Evolutionary conservation across 2,113 vertebrate species (phyloP).

Genomic region (Fregetta grallaria): DNA sequence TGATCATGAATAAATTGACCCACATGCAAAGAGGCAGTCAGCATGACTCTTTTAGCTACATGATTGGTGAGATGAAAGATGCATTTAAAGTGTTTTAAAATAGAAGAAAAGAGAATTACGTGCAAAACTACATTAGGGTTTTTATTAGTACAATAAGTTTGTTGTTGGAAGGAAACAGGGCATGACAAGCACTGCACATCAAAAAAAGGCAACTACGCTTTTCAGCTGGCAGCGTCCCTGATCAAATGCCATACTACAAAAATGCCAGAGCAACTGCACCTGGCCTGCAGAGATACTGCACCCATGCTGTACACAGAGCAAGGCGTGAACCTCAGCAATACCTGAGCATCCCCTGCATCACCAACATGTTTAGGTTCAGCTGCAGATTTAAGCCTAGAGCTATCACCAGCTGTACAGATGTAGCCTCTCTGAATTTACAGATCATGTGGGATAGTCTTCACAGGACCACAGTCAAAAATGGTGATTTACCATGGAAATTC

Average conservation of each 20-base stretch:
- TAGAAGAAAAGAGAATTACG: background rate
- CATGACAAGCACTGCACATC: background rate
- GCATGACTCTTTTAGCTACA: background rate
- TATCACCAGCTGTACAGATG: background rate
- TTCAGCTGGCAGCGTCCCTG: background rate
- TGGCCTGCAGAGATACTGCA: background rate
- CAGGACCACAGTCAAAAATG: background rate
- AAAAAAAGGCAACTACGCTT: rapidly evolving
- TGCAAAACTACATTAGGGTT: background rate
- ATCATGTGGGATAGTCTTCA: background rate
- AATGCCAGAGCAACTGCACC: background rate
- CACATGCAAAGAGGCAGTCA: background rate
- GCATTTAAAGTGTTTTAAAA: background rate
- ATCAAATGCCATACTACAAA: background rate
- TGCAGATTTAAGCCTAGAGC: background rate
- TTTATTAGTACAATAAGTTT: background rate
- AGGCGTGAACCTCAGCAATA: background rate
- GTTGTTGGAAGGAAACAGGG: background rate
- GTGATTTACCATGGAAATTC: background rate
- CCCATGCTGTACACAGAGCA: background rate
- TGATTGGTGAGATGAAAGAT: background rate
- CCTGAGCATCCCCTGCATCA: background rate
- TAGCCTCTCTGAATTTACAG: background rate
- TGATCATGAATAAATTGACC: background rate
- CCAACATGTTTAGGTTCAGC: rapidly evolving